phyloP scores from a whole-genome alignment of 2,888 invertebrate species.

The Chalcis sispes region DNA sequence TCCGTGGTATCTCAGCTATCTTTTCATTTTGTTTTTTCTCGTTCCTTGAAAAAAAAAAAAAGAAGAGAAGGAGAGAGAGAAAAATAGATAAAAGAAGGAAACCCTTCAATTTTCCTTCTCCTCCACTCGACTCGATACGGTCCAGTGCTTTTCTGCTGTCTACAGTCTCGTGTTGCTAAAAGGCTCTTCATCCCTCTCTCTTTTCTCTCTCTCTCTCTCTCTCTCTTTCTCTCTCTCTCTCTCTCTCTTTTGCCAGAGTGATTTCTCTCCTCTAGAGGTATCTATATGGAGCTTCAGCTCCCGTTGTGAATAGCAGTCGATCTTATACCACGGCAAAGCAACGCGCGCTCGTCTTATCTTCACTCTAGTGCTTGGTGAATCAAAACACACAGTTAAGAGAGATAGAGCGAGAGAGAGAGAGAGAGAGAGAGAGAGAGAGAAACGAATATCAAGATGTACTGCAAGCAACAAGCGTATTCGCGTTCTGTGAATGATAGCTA shows the following conservation, averaged over 20 bases:
- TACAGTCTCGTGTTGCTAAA: constrained; percentile 17
- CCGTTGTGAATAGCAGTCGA: not conserved
- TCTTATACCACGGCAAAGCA: constrained; percentile 51
- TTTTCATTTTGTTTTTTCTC: not conserved
- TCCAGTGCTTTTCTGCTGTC: constrained; percentile 8
- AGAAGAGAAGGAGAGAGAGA: too few species aligned
- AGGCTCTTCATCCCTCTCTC: too few species aligned
- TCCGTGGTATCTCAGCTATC: not conserved
- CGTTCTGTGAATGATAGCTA: too few species aligned
- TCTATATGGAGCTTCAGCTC: not conserved
- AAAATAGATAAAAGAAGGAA: too few species aligned
- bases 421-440: too few species aligned
- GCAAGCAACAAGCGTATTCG: too few species aligned
- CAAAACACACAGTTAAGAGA: constrained; percentile 53
- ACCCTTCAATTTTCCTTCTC: not conserved
- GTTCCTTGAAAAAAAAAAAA: too few species aligned
- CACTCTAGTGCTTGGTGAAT: constrained; percentile 56
- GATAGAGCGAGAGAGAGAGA: not conserved
- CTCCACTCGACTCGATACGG: not conserved
- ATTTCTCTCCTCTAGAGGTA: constrained; percentile 24
- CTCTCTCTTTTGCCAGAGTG: not conserved
- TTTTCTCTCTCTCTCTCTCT: too few species aligned
- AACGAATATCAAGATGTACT: too few species aligned
- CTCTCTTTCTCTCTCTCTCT: not conserved
- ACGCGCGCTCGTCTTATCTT: constrained; percentile 58